Evolutionary conservation across 23 tunicate genomes (phyloP), one percentile per base, ranked within the genome.

Genomic region (Styela clava): DNA sequence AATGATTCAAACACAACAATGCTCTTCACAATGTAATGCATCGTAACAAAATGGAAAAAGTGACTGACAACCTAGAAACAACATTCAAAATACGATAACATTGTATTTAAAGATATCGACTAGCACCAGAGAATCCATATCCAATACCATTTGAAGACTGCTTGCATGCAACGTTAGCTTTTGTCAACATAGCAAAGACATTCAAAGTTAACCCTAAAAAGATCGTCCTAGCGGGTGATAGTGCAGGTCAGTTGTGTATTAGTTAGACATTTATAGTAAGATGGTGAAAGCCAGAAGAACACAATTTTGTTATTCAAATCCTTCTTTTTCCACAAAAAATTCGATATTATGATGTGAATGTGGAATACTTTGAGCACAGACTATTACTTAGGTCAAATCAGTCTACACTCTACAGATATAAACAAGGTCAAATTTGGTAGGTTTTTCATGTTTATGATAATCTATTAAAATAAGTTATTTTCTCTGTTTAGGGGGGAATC

Each of bases 401-500:
- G 1, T n/a, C n/a, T n/a, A n/a, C n/a, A n/a, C n/a, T n/a, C n/a
- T n/a, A n/a, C n/a, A n/a, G n/a, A n/a, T n/a, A n/a, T n/a, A n/a
- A n/a, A n/a, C n/a, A n/a, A n/a, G n/a, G n/a, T n/a, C n/a, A n/a
- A n/a, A n/a, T n/a, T n/a, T n/a, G n/a, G n/a, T n/a, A n/a, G n/a
- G n/a, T n/a, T n/a, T n/a, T n/a, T n/a, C n/a, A n/a, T n/a, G n/a
- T n/a, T n/a, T n/a, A n/a, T n/a, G n/a, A n/a, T n/a, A n/a, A n/a
- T n/a, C n/a, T n/a, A n/a, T n/a, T n/a, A n/a, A n/a, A n/a, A n/a
- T n/a, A n/a, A n/a, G n/a, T n/a, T n/a, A n/a, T n/a, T n/a, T n/a
- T n/a, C n/a, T n/a, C 32, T 83, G 26, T 82, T 16, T 65, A 91
- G 97, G 97, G 32, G 97, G 97, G 31, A 91, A 91, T 63, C 61